These are phyloP conservation scores for Triops cancriformis DNA, from an alignment of 1,140 invertebrate genomes.

Conservation along the genomic window DNA sequence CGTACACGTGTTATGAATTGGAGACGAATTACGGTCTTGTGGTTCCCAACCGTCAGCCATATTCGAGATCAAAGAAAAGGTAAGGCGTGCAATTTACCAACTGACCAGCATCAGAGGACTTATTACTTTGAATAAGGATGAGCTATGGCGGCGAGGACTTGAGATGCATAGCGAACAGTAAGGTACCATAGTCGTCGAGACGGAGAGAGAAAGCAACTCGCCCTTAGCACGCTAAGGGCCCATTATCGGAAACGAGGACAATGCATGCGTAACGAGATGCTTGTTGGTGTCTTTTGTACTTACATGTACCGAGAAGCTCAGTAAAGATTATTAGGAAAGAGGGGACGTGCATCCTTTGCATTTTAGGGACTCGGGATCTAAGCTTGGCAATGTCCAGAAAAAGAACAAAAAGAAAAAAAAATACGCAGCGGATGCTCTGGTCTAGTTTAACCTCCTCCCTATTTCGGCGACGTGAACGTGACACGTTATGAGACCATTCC, in stretches of 20 bases:
- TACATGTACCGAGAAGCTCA: not conserved
- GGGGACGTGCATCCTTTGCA: not conserved
- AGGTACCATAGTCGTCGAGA: too few species aligned
- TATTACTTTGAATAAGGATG: too few species aligned
- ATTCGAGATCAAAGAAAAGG: too few species aligned
- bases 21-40: too few species aligned
- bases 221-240: conserved; percentile 3
- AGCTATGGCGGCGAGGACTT: too few species aligned
- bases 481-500: not conserved
- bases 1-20: too few species aligned
- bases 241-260: conserved; percentile 6
- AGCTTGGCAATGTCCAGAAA: not conserved
- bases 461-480: not conserved
- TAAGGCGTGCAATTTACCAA: too few species aligned
- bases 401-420: not conserved
- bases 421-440: not conserved
- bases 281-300: not conserved
- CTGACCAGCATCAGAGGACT: too few species aligned
- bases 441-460: not conserved
- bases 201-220: not conserved
- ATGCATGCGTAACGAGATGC: conserved; percentile 9
- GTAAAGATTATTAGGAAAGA: not conserved
- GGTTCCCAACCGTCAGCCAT: too few species aligned
- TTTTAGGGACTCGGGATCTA: not conserved
- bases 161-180: too few species aligned